phyloP scores from a whole-genome alignment of 2,113 vertebrate genomes.

The Pleuronectes platessa region DNA sequence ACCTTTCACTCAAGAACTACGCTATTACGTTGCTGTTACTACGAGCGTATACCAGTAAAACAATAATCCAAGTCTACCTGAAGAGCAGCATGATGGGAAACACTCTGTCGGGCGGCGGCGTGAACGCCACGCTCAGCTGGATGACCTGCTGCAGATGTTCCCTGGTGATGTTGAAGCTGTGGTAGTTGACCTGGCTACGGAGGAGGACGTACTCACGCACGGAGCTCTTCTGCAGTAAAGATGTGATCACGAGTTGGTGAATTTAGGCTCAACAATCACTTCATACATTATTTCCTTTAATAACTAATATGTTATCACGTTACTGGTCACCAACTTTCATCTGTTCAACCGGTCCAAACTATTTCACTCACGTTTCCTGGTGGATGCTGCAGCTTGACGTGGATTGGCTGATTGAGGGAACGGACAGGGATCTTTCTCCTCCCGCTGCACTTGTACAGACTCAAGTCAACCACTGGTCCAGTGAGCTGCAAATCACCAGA shows the following conservation, averaged over 20 bases:
- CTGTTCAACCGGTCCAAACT: background rate
- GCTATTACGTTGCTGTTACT: background rate
- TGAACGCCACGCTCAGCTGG: slow-evolving; percentile 79
- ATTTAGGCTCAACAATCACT: background rate
- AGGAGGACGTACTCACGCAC: slow-evolving; percentile 54
- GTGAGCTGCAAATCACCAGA: slow-evolving; percentile 70
- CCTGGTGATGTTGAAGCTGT: slow-evolving; percentile 79
- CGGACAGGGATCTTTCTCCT: slow-evolving; percentile 73
- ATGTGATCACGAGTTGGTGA: background rate
- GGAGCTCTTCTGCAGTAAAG: slow-evolving; percentile 42
- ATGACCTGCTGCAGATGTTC: slow-evolving; percentile 73
- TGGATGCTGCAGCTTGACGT: slow-evolving; percentile 69
- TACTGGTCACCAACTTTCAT: background rate
- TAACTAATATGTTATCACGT: background rate
- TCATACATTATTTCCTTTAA: background rate
- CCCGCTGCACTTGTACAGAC: slow-evolving; percentile 79
- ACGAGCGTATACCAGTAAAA: background rate
- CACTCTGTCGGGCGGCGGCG: slow-evolving; percentile 7
- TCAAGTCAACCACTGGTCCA: slow-evolving; percentile 72
- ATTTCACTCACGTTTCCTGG: slow-evolving; percentile 57
- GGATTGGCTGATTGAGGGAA: slow-evolving; percentile 74
- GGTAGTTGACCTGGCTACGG: slow-evolving; percentile 74
- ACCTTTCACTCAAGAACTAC: background rate
- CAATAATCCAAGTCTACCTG: slow-evolving; percentile 72
- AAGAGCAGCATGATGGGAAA: slow-evolving; percentile 86